These are phyloP conservation scores for Lemur catta DNA, from an alignment of 2,797 vertebrate genomes.

Conservation along the genomic window DNA sequence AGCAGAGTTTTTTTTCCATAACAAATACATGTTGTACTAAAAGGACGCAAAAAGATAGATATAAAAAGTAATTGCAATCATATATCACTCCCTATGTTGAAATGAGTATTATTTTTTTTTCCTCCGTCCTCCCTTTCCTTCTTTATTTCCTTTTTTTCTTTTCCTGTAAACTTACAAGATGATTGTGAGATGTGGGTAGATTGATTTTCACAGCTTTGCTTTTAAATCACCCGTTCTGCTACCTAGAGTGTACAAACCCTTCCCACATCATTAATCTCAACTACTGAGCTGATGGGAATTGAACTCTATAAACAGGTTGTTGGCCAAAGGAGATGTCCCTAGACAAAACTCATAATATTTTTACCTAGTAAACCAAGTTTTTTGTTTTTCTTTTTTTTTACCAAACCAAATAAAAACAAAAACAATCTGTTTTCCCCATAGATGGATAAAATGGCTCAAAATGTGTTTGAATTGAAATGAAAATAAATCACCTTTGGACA, in stretches of 20 bases:
- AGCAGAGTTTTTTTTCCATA: not conserved
- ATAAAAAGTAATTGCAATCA: not conserved
- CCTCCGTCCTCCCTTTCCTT: not conserved
- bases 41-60: conserved; percentile 13
- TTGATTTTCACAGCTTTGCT: conserved; percentile 46
- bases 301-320: conserved; percentile 29
- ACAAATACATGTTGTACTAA: not conserved
- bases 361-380: conserved; percentile 22
- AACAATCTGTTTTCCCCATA: conserved; percentile 13
- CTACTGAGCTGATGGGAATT: conserved; percentile 7
- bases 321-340: conserved; percentile 16
- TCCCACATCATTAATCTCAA: conserved; percentile 57
- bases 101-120: not conserved
- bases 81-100: not conserved
- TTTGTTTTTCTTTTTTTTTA: not conserved
- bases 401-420: conserved; percentile 46
- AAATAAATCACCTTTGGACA: conserved; percentile 53
- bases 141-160: not conserved
- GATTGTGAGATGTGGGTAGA: not conserved
- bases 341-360: conserved; percentile 39
- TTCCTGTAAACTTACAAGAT: conserved; percentile 17
- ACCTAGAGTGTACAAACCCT: not conserved
- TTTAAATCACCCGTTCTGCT: conserved; percentile 51
- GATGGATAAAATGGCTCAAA: conserved; percentile 39
- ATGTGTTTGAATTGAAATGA: conserved; percentile 22